A percentile compares a stretch with the other conserved stretches of the same genome.
Conservation (phyloP, 2,797 vertebrate species). For the Sebastes kiyomatsui region DNA sequence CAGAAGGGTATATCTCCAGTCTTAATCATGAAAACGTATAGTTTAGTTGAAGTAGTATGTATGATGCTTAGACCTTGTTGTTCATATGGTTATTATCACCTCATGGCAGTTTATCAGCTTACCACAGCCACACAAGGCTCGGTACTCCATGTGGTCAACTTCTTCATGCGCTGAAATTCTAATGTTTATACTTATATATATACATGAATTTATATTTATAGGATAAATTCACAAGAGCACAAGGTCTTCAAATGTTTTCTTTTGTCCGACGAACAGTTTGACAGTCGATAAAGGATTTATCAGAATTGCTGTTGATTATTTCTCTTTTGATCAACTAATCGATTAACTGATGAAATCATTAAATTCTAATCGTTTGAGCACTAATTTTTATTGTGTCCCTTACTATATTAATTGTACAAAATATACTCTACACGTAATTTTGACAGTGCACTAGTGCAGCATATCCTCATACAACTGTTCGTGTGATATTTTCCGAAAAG, state of each 20-base stretch:
- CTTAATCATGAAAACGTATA: background rate
- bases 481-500: too few relatives aligned
- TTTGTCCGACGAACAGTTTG: background rate
- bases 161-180: background rate
- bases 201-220: background rate
- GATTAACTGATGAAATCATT: background rate
- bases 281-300: too few relatives aligned
- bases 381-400: background rate
- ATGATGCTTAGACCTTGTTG: background rate
- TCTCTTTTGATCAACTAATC: background rate
- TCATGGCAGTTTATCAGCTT: constrained; percentile 42
- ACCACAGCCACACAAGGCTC: background rate
- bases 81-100: constrained; percentile 36
- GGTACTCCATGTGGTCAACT: background rate
- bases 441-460: background rate
- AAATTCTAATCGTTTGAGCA: background rate
- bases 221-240: background rate
- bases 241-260: background rate
- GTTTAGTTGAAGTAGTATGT: background rate
- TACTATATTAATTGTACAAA: background rate
- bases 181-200: background rate
- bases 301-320: background rate
- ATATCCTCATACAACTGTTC: background rate
- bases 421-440: background rate
- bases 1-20: background rate